Evolutionary conservation across 2,797 vertebrate genomes (phyloP), one percentile per base, ranked within the genome.

Genomic region (Peromyscus melanophrys): DNA sequence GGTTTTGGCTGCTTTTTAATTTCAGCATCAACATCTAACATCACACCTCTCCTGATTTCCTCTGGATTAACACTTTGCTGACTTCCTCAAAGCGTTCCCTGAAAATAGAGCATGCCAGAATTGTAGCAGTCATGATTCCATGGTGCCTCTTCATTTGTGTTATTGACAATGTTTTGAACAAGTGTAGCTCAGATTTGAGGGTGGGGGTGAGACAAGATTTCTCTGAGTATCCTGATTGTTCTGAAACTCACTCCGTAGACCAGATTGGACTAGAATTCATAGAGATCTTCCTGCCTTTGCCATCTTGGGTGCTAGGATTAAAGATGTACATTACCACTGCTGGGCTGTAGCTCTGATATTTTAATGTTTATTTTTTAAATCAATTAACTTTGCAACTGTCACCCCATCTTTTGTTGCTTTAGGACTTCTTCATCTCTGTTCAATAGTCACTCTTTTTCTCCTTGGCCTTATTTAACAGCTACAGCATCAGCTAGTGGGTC

Each of bases 391-490:
- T 90, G 99, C 99, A 96, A 99, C 99, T 0, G 99, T 99, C 96
- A 99, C 99, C 0, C 99, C 99, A 17, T 99, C 99, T 98, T 99
- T 99, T 94, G 99, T 99, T 97, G 99, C 99, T 98, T 99, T 99
- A 13, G 99, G 99, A 97, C 99, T 99, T 96, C 99, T 99, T 99
- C 99, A 99, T 97, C 99, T 99, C 98, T 99, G 99, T 98, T 99
- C 99, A 90, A 99, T 99, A 97, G 99, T 99, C 95, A 99, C 99
- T 2, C 99, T 99, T 98, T 99, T 99, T 97, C 99, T 99, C 99
- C 99, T 52, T 78, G 77, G 4, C 17, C 17, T 55, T 31, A 34
- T 34, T 52, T 19, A 52, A 31, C 16, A 78, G 76, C 29, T 49
- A 52, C 1, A 49, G 27, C 14, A 78, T 19, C 46, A 52, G 14